Conservation (phyloP, 2,113 vertebrate species). For the Oreocharis arfaki region DNA sequence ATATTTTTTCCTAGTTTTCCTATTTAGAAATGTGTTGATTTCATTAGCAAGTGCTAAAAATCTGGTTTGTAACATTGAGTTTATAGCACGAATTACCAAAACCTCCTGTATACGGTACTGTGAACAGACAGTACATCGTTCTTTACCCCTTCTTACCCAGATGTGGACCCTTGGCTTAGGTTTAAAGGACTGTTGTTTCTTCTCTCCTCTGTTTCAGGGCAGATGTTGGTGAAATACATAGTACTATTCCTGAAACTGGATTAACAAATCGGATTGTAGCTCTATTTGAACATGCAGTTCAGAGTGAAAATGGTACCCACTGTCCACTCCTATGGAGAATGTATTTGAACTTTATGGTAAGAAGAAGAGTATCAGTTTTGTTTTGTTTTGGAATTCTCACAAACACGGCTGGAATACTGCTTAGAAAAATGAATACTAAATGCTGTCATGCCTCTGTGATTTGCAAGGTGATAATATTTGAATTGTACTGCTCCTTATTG, state of each 20-base stretch:
- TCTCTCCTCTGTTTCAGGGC: slow-evolving; percentile 68
- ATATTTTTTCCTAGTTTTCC: not conserved
- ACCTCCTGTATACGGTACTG: not conserved
- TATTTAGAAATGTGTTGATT: not conserved
- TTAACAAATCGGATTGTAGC: slow-evolving; percentile 86
- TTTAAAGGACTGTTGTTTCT: not conserved
- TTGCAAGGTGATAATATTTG: not conserved
- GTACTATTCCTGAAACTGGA: slow-evolving; percentile 86
- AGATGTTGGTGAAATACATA: slow-evolving; percentile 70
- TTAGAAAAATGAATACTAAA: not conserved
- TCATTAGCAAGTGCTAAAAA: not conserved
- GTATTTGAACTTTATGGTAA: slow-evolving; percentile 91
- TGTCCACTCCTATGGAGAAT: slow-evolving; percentile 94
- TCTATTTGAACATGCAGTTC: slow-evolving; percentile 84
- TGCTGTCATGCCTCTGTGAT: not conserved
- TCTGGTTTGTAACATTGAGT: not conserved
- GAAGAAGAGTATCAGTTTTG: not conserved
- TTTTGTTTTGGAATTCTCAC: not conserved
- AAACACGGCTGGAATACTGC: not conserved
- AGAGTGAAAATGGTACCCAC: slow-evolving; percentile 76
- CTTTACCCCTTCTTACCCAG: not conserved
- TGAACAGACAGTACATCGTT: not conserved
- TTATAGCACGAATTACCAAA: not conserved
- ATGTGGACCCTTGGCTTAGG: not conserved
- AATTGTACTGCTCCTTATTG: not conserved